Percentiles rank a stretch among this genome's conserved stretches.
Evolutionary conservation across 2,113 vertebrate genomes (phyloP).

Genomic region (Mesocricetus auratus): DNA sequence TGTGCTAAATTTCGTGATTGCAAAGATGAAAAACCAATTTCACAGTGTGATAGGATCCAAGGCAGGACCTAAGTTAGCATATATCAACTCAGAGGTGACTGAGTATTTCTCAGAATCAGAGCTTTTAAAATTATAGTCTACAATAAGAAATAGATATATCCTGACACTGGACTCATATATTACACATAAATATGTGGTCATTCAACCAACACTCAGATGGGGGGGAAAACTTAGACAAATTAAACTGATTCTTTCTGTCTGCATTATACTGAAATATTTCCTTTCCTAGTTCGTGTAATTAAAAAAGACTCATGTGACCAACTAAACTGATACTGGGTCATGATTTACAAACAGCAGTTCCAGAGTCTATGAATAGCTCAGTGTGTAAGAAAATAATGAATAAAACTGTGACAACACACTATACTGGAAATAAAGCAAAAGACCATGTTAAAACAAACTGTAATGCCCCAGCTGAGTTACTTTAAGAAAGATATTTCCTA

Average conservation of each 20-base stretch:
- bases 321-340: background rate
- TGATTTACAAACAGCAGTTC: background rate
- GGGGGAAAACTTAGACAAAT: conserved; percentile 10
- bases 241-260: background rate
- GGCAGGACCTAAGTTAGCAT: background rate
- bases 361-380: background rate
- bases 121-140: background rate
- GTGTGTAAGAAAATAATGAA: background rate
- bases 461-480: background rate
- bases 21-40: background rate
- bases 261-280: background rate
- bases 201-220: background rate
- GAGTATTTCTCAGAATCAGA: conserved; percentile 29
- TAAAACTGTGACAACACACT: background rate
- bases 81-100: background rate
- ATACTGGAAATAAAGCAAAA: background rate
- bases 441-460: background rate
- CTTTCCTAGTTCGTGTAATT: background rate
- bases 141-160: conserved; percentile 17
- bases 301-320: background rate
- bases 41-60: background rate
- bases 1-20: conserved; percentile 14
- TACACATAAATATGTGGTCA: background rate
- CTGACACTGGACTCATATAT: background rate
- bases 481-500: conserved; percentile 30